Evolutionary conservation across 2,113 vertebrate species (phyloP).

Genomic region (Cervus canadensis): DNA sequence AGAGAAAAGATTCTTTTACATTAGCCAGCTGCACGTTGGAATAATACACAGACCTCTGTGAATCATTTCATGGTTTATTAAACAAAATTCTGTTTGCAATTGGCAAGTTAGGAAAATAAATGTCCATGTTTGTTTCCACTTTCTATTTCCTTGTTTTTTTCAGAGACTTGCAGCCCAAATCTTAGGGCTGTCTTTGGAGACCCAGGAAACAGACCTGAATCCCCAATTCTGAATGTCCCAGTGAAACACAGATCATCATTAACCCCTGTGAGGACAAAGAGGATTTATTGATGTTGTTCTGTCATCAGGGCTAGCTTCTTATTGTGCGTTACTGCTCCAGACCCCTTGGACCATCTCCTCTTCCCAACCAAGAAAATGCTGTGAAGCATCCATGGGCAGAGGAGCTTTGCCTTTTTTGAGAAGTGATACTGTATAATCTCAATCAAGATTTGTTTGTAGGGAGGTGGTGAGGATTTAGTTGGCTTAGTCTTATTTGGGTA

Average conservation of each 20-base stretch:
- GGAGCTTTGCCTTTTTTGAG: constrained; percentile 76
- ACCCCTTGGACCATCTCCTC: constrained; percentile 75
- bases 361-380: constrained; percentile 77
- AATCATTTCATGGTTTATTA: constrained; percentile 88
- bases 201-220: constrained; percentile 78
- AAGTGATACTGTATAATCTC: constrained; percentile 62
- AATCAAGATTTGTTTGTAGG: not conserved
- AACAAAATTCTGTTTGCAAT: constrained; percentile 83
- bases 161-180: constrained; percentile 75
- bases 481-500: not conserved
- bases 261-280: constrained; percentile 68
- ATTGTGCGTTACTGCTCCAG: constrained; percentile 71
- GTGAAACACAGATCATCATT: constrained; percentile 83
- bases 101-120: constrained; percentile 85
- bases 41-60: constrained; percentile 83
- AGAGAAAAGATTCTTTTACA: constrained; percentile 75
- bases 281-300: constrained; percentile 58
- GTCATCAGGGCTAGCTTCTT: constrained; percentile 48
- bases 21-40: constrained; percentile 81
- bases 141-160: constrained; percentile 81
- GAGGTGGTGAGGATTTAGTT: constrained; percentile 29
- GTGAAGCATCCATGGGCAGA: constrained; percentile 67
- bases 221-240: constrained; percentile 78
- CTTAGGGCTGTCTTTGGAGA: constrained; percentile 79
- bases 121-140: constrained; percentile 82